A percentile compares a stretch with the other conserved stretches of the same genome.
phyloP scores from a whole-genome alignment of 1,140 invertebrate species.

The Drosophila saltans region DNA sequence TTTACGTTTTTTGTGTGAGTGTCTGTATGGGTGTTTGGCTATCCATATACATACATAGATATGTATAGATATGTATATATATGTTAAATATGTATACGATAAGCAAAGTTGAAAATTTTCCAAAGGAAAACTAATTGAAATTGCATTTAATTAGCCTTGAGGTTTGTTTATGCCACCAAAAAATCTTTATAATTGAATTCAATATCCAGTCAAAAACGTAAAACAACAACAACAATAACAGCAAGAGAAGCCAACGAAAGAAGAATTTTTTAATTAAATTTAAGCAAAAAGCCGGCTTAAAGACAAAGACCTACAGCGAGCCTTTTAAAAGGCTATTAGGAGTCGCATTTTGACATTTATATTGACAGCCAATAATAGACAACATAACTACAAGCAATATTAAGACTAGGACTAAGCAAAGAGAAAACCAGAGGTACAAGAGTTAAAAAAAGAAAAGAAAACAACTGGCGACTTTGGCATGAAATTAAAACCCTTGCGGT shows the following conservation, averaged over 20 bases:
- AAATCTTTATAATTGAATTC: slow-evolving; percentile 58
- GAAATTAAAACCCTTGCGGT: slow-evolving; percentile 72
- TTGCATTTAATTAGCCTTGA: slow-evolving; percentile 52
- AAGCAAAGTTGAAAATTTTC: not conserved
- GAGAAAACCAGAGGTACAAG: slow-evolving; percentile 21
- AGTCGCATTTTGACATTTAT: slow-evolving; percentile 77
- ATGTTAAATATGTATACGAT: not conserved
- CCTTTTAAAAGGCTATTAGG: slow-evolving; percentile 72
- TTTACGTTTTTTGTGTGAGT: slow-evolving; percentile 41
- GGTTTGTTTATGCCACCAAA: slow-evolving; percentile 40
- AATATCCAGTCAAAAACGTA: slow-evolving; percentile 40
- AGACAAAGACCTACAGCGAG: slow-evolving; percentile 41
- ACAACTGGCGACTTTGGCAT: slow-evolving; percentile 47
- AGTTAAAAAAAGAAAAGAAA: slow-evolving; percentile 18
- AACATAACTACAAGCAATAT: slow-evolving; percentile 68
- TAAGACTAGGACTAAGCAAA: not conserved
- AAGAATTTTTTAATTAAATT: slow-evolving; percentile 69
- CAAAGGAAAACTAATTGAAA: slow-evolving; percentile 47
- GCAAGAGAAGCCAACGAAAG: not conserved
- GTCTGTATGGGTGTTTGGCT: not conserved
- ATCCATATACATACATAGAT: not conserved
- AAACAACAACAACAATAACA: slow-evolving; percentile 15
- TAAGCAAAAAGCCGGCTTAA: slow-evolving; percentile 44
- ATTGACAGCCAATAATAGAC: slow-evolving; percentile 82
- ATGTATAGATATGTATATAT: too few relatives aligned